These are phyloP conservation scores for Chionoecetes opilio DNA, from an alignment of 1,140 invertebrate species.

Conservation along the genomic window DNA sequence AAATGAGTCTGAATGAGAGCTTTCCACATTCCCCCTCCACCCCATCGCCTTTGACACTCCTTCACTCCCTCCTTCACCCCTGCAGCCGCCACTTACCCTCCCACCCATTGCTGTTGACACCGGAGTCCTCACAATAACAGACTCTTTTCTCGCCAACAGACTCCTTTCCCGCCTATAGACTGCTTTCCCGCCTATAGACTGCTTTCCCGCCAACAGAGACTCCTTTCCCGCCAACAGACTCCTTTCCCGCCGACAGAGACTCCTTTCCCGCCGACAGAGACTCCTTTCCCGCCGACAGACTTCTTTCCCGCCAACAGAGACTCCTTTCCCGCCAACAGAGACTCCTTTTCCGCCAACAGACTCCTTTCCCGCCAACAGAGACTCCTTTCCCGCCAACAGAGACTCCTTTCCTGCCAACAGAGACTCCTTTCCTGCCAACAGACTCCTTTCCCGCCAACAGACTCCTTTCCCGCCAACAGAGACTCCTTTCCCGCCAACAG, in stretches of 20 bases:
- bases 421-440: too few species aligned
- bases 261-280: background rate
- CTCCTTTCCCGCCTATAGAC: background rate
- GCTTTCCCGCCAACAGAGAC: too few species aligned
- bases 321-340: background rate
- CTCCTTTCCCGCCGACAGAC: background rate
- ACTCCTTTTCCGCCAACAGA: background rate
- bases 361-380: constrained; percentile 58
- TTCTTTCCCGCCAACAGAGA: background rate
- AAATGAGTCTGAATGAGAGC: constrained; percentile 34
- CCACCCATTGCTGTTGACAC: background rate
- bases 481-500: background rate
- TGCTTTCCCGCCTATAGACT: background rate
- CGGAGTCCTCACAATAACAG: constrained; percentile 21
- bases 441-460: background rate
- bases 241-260: background rate
- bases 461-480: background rate
- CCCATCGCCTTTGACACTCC: background rate
- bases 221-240: background rate
- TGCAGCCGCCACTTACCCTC: background rate
- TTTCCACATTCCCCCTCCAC: background rate
- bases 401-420: background rate
- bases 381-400: constrained; percentile 12
- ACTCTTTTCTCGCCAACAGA: too few species aligned
- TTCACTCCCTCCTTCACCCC: background rate